Evolutionary conservation across 2,113 vertebrate species (phyloP), one percentile per base, ranked within the genome.

Genomic region (Platycercus adscitus): DNA sequence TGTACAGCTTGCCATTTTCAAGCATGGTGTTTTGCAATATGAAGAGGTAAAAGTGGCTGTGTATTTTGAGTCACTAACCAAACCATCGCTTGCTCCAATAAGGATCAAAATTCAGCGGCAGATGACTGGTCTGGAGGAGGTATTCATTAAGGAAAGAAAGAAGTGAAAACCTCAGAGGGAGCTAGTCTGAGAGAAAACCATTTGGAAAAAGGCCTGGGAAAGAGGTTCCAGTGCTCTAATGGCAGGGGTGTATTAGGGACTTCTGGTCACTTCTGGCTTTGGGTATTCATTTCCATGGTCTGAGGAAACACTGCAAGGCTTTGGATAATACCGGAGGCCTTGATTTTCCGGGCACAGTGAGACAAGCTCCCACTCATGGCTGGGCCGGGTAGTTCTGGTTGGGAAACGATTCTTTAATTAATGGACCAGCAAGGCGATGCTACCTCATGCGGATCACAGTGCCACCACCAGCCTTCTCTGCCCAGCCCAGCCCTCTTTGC

Each of bases 41-140:
- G 53, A 70, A 93, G 83, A 47, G 66, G 68, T 41, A 46, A 65
- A 86, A 93, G 90, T 25, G 63, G 79, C 44, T 82, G 81, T 35
- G 75, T 75, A 46, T 70, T 94, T 79, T 85, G 78, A 89, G 85
- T 80, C 92, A 91, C 56, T 61, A 75, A 91, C 65, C 73, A 89
- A 91, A 89, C 56, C 50, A 21, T 41, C 65, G 76, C 56, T 65
- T 55, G 44, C 41, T 80, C 23, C 65, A 61, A 10, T 11, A 70
- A 73, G 61, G 65, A 87, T 65, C 2, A 3, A 85, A 91, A 94
- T 72, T 68, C 29, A n/a, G 52, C 14, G 49, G 15, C 31, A 26
- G 18, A 26, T 64, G 41, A 71, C 31, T 35, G 65, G 56, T 4
- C 14, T 39, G 61, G 47, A 72, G 41, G 29, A 72, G 52, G 47